Base-by-base conservation (phyloP, 1,140 invertebrate species). In the Drosophila leontia region DNA sequence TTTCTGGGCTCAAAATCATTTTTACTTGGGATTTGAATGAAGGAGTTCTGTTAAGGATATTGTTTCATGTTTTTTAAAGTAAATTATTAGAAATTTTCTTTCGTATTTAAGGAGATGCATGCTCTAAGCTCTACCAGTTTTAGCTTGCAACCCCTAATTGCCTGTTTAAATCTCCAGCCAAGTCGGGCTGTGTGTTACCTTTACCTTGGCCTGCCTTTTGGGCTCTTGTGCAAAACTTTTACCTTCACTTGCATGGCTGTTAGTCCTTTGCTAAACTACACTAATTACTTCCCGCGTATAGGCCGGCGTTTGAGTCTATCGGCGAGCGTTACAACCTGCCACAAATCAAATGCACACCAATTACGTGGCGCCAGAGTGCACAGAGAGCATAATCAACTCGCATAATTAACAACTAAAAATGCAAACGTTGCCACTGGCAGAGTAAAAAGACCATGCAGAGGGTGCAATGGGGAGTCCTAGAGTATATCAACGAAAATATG, bases 381-480 rank as follows among this genome's bases (percentile, higher is more conserved):
- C 77, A 90, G 57, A 88, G 76, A 88, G 85, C 84, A 88, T 88
- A 88, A 88, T 88, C 84, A 88, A 88, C 85, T 81, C 67, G 85
- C 84, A 88, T 88, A 88, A 88, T 88, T 88, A 88, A 90, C 84
- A 88, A 84, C 84, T 88, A 88, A 88, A 88, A 88, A 88, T 84
- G 85, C 80, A 78, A 82, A 65, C 65, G 50, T 53, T 64, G 51
- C 72, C 69, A 72, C 59, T 11, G 19, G 53, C 60, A 34, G 74
- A 47, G 71, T 59, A 71, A 71, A 71, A 72, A 72, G 65, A 29
- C 53, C 42, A 41, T 26, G 39, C 34, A 41, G 26, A 45, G 32
- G 26, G 26, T 29, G 26, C 26, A 6, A 29, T 29, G 26, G 63
- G 32, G 37, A 12, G 37, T 23, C 37, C 19, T 39, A 17, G 60